phyloP scores from a whole-genome alignment of 2,888 invertebrate species.

The Elysia crispata region DNA sequence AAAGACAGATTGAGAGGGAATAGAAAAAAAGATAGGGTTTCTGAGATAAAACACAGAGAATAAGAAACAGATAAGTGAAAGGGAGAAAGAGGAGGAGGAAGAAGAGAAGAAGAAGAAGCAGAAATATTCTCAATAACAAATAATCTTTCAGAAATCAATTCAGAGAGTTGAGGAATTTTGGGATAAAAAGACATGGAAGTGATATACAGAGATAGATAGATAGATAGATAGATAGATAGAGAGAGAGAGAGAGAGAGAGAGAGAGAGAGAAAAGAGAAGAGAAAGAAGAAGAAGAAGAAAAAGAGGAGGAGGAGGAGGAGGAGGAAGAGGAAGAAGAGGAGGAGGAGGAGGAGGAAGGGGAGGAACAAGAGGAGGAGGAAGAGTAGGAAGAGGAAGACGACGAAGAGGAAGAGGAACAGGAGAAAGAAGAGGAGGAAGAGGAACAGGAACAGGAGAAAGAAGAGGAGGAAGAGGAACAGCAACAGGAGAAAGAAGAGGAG shows the following conservation, averaged over 20 bases:
- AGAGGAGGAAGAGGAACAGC: not conserved
- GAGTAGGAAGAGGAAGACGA: slow-evolving; percentile 3
- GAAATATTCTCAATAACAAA: no score
- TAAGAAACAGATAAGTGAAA: no score
- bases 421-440: slow-evolving; percentile 11
- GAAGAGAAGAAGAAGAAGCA: no score
- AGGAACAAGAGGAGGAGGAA: slow-evolving; percentile 4
- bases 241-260: not conserved
- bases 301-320: not conserved
- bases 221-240: slow-evolving; percentile 12
- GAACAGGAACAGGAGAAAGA: slow-evolving; percentile 21
- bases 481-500: slow-evolving; percentile 14
- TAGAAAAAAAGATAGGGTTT: no score
- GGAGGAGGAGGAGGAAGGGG: not conserved
- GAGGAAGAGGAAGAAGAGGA: not conserved
- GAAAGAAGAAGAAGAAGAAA: not conserved
- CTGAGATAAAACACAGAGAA: no score
- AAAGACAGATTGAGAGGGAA: no score
- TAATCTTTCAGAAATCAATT: no score
- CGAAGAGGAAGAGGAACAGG: not conserved
- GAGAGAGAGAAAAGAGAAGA: slow-evolving; percentile 10
- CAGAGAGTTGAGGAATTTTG: no score
- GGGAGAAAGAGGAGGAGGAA: no score
- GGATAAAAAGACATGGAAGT: no score
- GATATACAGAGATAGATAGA: not conserved